Evolutionary conservation across 2,797 vertebrate species (phyloP), one percentile per base, ranked within the genome.

Genomic region (Enteromius anoplus): DNA sequence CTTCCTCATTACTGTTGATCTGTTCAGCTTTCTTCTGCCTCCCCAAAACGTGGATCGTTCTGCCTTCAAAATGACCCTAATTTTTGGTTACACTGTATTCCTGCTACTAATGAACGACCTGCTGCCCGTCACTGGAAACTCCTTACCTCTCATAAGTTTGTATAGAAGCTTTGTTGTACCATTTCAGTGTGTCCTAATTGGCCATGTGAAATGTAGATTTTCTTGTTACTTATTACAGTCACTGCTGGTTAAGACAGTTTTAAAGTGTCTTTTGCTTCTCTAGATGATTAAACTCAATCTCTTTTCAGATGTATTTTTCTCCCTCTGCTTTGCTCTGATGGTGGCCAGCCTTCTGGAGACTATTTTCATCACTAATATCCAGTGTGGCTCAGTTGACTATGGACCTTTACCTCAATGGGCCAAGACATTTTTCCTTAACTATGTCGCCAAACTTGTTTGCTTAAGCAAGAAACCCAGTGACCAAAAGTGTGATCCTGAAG

Each of bases 1-100:
- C 87, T 96, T 95, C 88, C 93, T 96, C 80, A 91, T 96, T 81
- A 88, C 92, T 4, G 92, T 95, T 9, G 93, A 96, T n/a, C 90
- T 96, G 81, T 92, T 95, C 86, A 95, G 95, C 89, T 96, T 96
- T 90, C 91, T 94, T 83, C 90, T 96, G 75, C 94, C 94, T 0
- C 91, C 91, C 15, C 88, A 95, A 78, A 91, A n/a, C 0, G 85
- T 70, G 10, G 94, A 93, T 81, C 87, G 92, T 0, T 93, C 92
- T 3, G 84, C 94, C 40, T 95, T 96, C 85, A 96, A 96, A 91
- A 95, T 95, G 90, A 95, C 94, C n/a, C 92, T 95, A 40, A 93
- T 95, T 69, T 87, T 96, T 86, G 95, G 94, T 47, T 96, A 95
- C 90, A 95, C 92, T 0, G 88, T 96, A 60, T 96, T 96, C 88